These are phyloP conservation scores for Pseudanteris insignis DNA, from an alignment of 2,888 invertebrate species.

Conservation along the genomic window DNA sequence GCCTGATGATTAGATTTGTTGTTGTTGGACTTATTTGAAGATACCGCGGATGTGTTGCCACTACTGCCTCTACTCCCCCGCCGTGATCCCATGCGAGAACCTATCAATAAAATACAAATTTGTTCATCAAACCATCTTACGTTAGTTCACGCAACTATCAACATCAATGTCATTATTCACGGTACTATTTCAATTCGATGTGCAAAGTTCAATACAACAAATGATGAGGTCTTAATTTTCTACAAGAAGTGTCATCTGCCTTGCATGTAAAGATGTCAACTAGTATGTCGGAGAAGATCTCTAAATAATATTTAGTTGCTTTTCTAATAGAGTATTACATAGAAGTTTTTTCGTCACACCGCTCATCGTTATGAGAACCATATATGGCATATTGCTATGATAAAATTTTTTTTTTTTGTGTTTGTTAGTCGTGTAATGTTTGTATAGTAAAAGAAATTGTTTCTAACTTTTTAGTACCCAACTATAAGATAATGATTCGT, in stretches of 20 bases:
- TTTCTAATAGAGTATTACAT: too few relatives aligned
- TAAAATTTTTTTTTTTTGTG: too few relatives aligned
- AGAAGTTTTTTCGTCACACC: too few relatives aligned
- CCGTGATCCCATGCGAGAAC: conserved; percentile 70
- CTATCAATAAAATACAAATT: conserved; percentile 55
- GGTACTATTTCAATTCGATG: conserved; percentile 41
- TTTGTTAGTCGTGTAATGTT: too few relatives aligned
- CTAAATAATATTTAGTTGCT: too few relatives aligned
- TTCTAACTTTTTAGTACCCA: too few relatives aligned
- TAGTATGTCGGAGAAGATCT: too few relatives aligned
- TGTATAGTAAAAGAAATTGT: too few relatives aligned
- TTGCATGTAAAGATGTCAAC: conserved; percentile 23
- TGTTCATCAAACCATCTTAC: conserved; percentile 16
- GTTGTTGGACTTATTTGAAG: conserved; percentile 73
- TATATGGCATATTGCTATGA: conserved; percentile 25
- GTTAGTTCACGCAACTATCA: background rate
- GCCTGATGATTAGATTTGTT: too few relatives aligned
- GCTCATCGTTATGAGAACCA: conserved; percentile 36
- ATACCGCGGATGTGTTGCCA: conserved; percentile 79
- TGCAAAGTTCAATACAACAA: conserved; percentile 18
- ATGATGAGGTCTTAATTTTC: conserved; percentile 9
- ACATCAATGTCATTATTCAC: conserved; percentile 10
- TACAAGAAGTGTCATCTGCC: conserved; percentile 23
- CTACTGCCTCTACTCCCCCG: conserved; percentile 78
- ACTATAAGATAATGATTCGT: too few relatives aligned